Conservation (phyloP, 2,888 invertebrate genomes). For the Tenthredo scrophulariae region DNA sequence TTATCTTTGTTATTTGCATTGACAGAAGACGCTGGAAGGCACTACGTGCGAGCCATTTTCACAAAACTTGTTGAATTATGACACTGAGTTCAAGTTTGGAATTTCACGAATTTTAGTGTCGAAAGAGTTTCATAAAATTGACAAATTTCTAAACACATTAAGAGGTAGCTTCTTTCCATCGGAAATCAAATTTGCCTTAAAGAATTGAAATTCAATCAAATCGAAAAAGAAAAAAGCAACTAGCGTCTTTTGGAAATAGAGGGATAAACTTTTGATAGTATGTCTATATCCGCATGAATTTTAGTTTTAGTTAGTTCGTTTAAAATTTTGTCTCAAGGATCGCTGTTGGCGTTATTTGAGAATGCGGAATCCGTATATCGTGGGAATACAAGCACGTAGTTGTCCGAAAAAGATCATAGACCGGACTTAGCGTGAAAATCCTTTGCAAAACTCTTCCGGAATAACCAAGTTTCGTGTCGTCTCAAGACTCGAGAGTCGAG, state of each 20-base stretch:
- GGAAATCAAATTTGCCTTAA: no score
- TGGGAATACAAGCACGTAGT: slow-evolving; percentile 77
- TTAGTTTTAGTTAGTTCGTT: not conserved
- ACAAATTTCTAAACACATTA: no score
- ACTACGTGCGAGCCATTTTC: not conserved
- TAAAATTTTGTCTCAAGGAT: not conserved
- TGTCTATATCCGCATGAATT: no score
- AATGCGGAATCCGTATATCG: slow-evolving; percentile 54
- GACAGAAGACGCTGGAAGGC: not conserved
- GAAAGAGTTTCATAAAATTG: not conserved
- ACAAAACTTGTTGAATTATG: slow-evolving; percentile 3
- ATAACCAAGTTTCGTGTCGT: slow-evolving; percentile 71
- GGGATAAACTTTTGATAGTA: no score
- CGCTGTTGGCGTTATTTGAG: not conserved
- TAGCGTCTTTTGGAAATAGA: no score
- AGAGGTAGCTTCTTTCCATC: no score
- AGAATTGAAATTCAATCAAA: no score
- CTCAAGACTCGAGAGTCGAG: slow-evolving; percentile 37
- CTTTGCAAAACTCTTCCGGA: slow-evolving; percentile 76
- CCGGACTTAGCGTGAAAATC: slow-evolving; percentile 75
- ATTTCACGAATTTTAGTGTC: not conserved
- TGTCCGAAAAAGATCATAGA: slow-evolving; percentile 76
- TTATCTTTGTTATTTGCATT: not conserved
- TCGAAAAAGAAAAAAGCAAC: not conserved
- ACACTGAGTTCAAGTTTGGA: not conserved